Evolutionary conservation across 2,113 vertebrate species (phyloP).

Genomic region (Sakesphorus luctuosus): DNA sequence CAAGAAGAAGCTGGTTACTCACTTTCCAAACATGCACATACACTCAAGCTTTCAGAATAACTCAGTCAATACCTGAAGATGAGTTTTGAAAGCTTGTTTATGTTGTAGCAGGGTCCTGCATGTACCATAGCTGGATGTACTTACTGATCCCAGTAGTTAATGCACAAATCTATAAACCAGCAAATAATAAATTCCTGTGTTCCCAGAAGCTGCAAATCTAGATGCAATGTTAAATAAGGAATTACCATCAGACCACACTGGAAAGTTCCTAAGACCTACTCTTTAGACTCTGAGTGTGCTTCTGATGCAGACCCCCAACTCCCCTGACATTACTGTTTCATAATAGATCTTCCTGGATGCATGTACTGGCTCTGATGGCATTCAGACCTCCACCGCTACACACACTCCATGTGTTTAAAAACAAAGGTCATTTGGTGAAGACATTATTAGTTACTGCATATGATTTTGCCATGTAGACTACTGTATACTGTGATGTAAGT

Average conservation of each 20-base stretch:
- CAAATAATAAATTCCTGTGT: not conserved
- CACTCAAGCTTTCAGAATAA: slow-evolving; percentile 1
- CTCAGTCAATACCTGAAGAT: slow-evolving; percentile 37
- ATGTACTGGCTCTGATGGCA: slow-evolving; percentile 15
- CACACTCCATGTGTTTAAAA: slow-evolving; percentile 2
- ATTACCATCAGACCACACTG: slow-evolving; percentile 15
- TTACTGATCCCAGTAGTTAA: slow-evolving; percentile 13
- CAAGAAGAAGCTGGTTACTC: slow-evolving; percentile 13
- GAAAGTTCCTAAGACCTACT: slow-evolving; percentile 35
- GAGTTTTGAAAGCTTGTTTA: not conserved
- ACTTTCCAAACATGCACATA: not conserved
- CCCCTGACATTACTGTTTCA: slow-evolving; percentile 37
- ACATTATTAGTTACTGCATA: not conserved
- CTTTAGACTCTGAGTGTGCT: not conserved
- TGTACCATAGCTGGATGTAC: not conserved
- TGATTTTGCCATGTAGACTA: not conserved
- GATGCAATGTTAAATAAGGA: slow-evolving; percentile 23
- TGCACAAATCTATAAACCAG: not conserved
- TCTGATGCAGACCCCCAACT: slow-evolving; percentile 31
- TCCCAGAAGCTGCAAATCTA: slow-evolving; percentile 1
- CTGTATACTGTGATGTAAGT: slow-evolving; percentile 36
- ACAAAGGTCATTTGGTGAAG: slow-evolving; percentile 54
- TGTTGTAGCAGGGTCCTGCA: not conserved
- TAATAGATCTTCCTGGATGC: slow-evolving; percentile 49
- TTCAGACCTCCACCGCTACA: not conserved